Percentiles rank a stretch among this genome's conserved stretches.
phyloP scores from a whole-genome alignment of 2,113 vertebrate species.

The Campylomormyrus numenius region DNA sequence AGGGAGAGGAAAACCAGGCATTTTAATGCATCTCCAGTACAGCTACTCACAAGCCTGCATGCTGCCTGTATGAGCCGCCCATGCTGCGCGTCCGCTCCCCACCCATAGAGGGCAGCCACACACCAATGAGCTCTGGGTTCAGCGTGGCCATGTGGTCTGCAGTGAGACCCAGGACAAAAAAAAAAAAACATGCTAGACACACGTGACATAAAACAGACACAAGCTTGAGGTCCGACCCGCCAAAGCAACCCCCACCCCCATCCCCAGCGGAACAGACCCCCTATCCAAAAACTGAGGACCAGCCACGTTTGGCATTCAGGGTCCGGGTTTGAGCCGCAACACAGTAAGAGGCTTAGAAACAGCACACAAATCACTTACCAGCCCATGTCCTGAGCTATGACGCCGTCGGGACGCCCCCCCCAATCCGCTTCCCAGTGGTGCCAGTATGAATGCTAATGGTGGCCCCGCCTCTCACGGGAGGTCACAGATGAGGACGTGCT shows the following conservation, averaged over 20 bases:
- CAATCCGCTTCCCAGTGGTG: slow-evolving; percentile 23
- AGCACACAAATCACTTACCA: slow-evolving; percentile 18
- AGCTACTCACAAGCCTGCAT: not conserved
- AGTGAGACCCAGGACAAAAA: not conserved
- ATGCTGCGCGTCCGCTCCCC: not conserved
- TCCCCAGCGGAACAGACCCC: not conserved
- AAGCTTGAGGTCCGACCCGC: not conserved
- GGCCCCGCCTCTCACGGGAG: slow-evolving; percentile 37
- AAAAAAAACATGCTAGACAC: not conserved
- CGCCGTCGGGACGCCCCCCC: not conserved
- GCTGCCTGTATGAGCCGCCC: not conserved
- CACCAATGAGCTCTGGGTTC: not conserved
- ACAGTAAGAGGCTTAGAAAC: not conserved
- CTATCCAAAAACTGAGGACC: not conserved
- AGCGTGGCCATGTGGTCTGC: not conserved
- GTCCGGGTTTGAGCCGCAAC: not conserved
- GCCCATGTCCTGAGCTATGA: slow-evolving; percentile 9
- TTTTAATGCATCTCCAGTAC: not conserved
- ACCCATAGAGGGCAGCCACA: not conserved
- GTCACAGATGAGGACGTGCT: slow-evolving; percentile 44
- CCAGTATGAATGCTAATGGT: slow-evolving; percentile 37
- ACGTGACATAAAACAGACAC: not conserved
- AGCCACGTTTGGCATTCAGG: not conserved
- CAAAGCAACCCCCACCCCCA: not conserved
- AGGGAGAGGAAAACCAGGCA: not conserved